A percentile compares a stretch with the other conserved stretches of the same genome.
Evolutionary conservation across 2,113 vertebrate genomes (phyloP).

Genomic region (Cyanocitta stelleri): DNA sequence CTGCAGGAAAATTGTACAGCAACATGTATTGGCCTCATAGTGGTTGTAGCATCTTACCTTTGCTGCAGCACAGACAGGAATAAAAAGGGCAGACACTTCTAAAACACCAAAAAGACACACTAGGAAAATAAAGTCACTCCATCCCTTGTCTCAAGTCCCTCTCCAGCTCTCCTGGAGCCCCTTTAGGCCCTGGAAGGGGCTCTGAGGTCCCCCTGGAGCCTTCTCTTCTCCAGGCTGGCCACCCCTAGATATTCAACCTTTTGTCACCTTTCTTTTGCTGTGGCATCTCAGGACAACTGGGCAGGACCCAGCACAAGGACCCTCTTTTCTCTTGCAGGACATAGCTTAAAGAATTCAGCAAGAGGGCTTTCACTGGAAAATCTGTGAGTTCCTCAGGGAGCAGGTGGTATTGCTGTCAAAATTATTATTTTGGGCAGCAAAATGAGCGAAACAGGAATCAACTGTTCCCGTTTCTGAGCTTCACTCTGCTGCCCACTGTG

Average conservation of each 20-base stretch:
- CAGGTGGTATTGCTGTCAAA: not conserved
- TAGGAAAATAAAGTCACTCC: not conserved
- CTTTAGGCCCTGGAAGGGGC: not conserved
- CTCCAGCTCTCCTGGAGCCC: not conserved
- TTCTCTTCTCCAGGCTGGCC: not conserved
- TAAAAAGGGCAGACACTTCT: not conserved
- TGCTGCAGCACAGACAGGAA: not conserved
- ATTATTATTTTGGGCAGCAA: not conserved
- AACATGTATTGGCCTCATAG: accelerated
- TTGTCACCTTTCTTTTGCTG: not conserved
- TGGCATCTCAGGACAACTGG: not conserved
- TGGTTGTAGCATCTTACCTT: not conserved
- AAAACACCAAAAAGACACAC: not conserved
- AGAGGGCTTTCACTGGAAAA: not conserved
- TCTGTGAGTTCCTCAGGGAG: not conserved
- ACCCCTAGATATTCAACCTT: not conserved
- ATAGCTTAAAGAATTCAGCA: not conserved
- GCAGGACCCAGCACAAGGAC: not conserved
- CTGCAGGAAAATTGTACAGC: not conserved
- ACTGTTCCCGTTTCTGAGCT: not conserved
- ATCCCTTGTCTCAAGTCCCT: not conserved
- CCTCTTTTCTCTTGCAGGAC: not conserved
- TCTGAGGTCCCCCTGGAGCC: not conserved
- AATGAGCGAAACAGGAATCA: not conserved
- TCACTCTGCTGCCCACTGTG: not conserved